Evolutionary conservation across 2,797 vertebrate species (phyloP), one percentile per base, ranked within the genome.

Genomic region (Mus minutoides): DNA sequence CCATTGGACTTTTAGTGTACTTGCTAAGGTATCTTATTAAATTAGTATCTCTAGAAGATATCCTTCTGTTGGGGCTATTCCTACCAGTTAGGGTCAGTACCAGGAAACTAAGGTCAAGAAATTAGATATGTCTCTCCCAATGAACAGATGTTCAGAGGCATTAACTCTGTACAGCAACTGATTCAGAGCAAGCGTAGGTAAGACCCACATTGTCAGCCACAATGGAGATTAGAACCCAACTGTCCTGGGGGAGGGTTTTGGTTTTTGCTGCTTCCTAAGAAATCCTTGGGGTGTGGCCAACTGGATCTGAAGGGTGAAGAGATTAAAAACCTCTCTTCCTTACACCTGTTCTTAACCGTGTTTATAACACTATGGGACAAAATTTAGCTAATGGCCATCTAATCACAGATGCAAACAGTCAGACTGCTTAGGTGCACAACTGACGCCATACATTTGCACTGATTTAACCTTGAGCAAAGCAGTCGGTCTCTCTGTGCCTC

Each of bases 21-120:
- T 52, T 79, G 26, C 64, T 88, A 31, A 31, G 34, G 77, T 82
- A 37, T 69, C 19, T 22, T 92, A 94, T 88, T 12, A 54, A 95
- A 90, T 73, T 77, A 49, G n/a, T 2, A 0, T 62, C 17, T 37
- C 76, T 34, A 43, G 85, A 88, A 94, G 43, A 82, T 46, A 43
- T 54, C 37, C 83, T 92, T 54, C 92, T 92, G 22, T 83, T 86
- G 31, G 54, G 14, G 22, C 22, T 73, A 26, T 34, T 21, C 40
- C 60, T 92, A 62, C 22, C 26, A 69, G 40, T 24, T 19, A 85
- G 71, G 17, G 40, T 90, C 77, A 85, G 67, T 8, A 60, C 49
- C 60, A 22, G 37, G 64, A 69, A 37, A 94, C 78, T 46, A 75
- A 80, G 17, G 64, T 31, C 60, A 60, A 34, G 4, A 4, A 21